Base-by-base conservation (phyloP, 1,140 invertebrate species). In the Lordiphosa collinella region DNA sequence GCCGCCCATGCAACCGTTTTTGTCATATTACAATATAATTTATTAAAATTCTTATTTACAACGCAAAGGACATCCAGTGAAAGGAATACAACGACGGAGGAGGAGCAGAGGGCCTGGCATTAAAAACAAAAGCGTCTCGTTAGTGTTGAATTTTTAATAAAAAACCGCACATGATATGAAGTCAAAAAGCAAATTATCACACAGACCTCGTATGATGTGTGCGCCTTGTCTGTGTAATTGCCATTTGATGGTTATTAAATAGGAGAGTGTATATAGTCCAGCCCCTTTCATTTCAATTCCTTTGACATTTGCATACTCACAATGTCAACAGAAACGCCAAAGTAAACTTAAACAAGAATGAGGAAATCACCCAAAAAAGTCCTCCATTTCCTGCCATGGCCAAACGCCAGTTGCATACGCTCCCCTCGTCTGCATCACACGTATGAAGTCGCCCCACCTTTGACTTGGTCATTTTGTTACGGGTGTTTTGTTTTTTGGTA, bases 1-100 rank as follows among this genome's bases (percentile, higher is more conserved):
- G 40, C 9, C 13, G 60, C 18, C 63, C 38, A 62, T 18, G 34
- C 46, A 40, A 41, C 34, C 63, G 43, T 78, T 79, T 70, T 68
- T 69, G 74, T 67, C 66, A 80, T 82, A 76, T 76, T 68, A 58
- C 63, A 47, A 65, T 61, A 84, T 76, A 69, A 76, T 82, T 82
- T 82, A 82, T 82, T 82, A 82, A 82, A 84, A 82, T 84, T 82
- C 78, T 58, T 69, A 79, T 79, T 79, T 73, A 49, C 51, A 34
- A 40, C 37, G 54, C 49, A 73, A 72, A 54, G 44, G 58, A 56
- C 51, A 36, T 35, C 38, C 48, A 36, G 37, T 35, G 16, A 44
- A 41, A 52, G 43, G 34, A 29, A 47, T 47, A 18, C 18, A 18
- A 2, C 38, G 9, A 52, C 29, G 52, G 13, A 9, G 40, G 32